Evolutionary conservation across 2,797 vertebrate genomes (phyloP).

Genomic region (Poeciliopsis gracilis): DNA sequence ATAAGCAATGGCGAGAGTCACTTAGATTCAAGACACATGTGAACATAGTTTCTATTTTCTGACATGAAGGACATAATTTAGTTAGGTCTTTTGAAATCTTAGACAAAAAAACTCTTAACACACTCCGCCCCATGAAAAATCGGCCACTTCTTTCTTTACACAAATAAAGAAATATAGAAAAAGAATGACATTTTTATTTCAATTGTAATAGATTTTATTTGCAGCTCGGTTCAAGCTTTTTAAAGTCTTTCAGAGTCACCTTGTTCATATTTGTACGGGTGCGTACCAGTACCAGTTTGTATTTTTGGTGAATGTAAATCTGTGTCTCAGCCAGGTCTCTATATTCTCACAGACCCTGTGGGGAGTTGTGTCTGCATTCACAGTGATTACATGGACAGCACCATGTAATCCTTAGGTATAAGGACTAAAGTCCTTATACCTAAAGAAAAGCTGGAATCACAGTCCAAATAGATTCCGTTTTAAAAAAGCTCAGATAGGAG

Average conservation of each 20-base stretch:
- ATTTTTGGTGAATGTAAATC: slow-evolving; percentile 24
- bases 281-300: slow-evolving; percentile 47
- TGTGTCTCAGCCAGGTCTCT: background rate
- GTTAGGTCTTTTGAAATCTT: too few relatives aligned
- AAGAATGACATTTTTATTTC: background rate
- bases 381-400: slow-evolving; percentile 78
- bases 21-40: too few relatives aligned
- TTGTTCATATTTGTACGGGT: slow-evolving; percentile 62
- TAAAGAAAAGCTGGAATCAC: slow-evolving; percentile 65
- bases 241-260: slow-evolving; percentile 68
- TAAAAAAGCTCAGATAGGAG: background rate
- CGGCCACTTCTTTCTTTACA: too few relatives aligned
- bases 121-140: too few relatives aligned
- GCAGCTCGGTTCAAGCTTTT: slow-evolving; percentile 47
- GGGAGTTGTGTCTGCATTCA: slow-evolving; percentile 57
- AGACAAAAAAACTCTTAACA: too few relatives aligned
- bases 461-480: slow-evolving; percentile 43
- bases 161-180: too few relatives aligned
- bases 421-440: slow-evolving; percentile 52
- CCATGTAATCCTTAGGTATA: too few relatives aligned
- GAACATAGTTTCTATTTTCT: too few relatives aligned
- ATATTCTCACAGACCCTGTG: slow-evolving; percentile 33
- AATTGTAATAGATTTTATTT: background rate
- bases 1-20: too few relatives aligned
- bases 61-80: too few relatives aligned